Evolutionary conservation across 2,113 vertebrate genomes (phyloP).

Genomic region (Laticauda colubrina): DNA sequence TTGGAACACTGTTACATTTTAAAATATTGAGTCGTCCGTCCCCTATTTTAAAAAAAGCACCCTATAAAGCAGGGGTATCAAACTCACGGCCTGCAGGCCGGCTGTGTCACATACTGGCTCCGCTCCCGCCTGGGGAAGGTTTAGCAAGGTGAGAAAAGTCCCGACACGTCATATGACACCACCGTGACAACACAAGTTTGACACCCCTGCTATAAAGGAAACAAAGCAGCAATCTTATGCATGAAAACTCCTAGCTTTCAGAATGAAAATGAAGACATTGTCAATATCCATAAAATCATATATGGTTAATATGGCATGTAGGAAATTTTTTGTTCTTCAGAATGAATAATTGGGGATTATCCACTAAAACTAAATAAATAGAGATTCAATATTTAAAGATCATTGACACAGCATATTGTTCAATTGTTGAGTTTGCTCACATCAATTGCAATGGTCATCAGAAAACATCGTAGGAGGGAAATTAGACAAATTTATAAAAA

Average conservation of each 20-base stretch:
- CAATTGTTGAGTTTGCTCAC: neutral
- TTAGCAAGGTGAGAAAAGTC: too few relatives aligned
- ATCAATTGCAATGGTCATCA: neutral
- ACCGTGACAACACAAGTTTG: too few relatives aligned
- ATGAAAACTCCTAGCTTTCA: neutral
- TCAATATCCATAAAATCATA: neutral
- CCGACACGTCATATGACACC: too few relatives aligned
- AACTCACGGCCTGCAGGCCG: too few relatives aligned
- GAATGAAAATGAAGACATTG: neutral
- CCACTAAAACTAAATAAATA: neutral
- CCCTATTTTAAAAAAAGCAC: neutral
- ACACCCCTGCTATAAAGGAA: neutral
- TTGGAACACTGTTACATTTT: neutral
- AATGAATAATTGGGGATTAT: neutral
- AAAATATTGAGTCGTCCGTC: neutral
- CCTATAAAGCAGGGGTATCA: too few relatives aligned
- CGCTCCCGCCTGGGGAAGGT: too few relatives aligned
- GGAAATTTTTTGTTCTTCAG: neutral
- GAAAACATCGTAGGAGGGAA: neutral
- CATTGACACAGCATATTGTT: neutral
- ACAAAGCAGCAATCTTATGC: neutral
- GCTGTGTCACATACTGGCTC: too few relatives aligned
- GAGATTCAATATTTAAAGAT: neutral
- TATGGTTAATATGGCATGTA: neutral
- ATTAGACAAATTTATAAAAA: neutral